Percentiles rank a stretch among this genome's conserved stretches.
Conservation (phyloP, 1,140 invertebrate species). For the Phymorhynchus buccinoides region DNA sequence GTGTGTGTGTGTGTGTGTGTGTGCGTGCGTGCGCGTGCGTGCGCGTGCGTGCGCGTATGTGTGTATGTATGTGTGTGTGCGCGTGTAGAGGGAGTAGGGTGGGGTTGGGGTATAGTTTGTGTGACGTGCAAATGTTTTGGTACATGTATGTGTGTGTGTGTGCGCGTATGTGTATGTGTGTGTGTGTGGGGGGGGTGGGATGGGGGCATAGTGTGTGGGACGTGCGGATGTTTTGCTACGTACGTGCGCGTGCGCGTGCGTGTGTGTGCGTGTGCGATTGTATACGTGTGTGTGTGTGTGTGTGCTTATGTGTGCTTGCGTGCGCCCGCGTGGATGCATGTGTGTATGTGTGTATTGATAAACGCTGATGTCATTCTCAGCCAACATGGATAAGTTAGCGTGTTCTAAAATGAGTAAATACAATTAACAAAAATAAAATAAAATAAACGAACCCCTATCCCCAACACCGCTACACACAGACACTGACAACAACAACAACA, state of each 20-base stretch:
- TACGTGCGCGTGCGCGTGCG: not conserved
- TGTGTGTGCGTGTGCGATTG: slow-evolving; percentile 2
- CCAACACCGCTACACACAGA: too few species aligned
- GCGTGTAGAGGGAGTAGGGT: not conserved
- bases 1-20: slow-evolving; percentile 15
- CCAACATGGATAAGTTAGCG: too few species aligned
- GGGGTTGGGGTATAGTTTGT: not conserved
- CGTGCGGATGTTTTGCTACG: not conserved
- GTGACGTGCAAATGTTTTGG: not conserved
- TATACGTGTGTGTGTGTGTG: not conserved
- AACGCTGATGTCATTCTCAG: too few species aligned
- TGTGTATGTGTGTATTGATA: too few species aligned
- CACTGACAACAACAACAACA: too few species aligned
- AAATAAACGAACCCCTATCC: too few species aligned
- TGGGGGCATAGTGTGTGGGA: not conserved
- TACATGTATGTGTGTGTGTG: too few species aligned
- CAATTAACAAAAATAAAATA: too few species aligned
- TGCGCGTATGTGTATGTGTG: slow-evolving; percentile 7
- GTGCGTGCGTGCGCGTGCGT: slow-evolving; percentile 9
- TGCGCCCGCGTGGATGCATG: too few species aligned
- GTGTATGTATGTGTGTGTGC: slow-evolving; percentile 12
- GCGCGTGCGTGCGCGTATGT: slow-evolving; percentile 7
- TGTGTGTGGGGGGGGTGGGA: slow-evolving; percentile 4
- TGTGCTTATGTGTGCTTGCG: too few species aligned
- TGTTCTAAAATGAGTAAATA: too few species aligned